Percentiles rank a stretch among this genome's conserved stretches.
Conservation (phyloP, 92 coral and sea anemone species). For the Epizoanthus illoricatus region DNA sequence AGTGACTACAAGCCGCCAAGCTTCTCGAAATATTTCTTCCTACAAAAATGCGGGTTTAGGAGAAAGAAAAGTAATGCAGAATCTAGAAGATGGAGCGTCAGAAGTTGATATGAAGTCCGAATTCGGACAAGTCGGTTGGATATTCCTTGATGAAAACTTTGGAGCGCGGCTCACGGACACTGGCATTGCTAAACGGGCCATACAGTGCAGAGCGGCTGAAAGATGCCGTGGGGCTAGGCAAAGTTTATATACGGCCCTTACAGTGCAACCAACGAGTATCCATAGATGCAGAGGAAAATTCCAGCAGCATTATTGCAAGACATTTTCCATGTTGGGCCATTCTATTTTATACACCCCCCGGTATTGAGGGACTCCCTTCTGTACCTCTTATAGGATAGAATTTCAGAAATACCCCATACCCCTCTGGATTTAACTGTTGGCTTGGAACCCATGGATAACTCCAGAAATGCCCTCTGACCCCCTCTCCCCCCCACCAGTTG, state of each 20-base stretch:
- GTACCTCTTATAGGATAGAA: too few species aligned
- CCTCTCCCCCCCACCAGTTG: too few species aligned
- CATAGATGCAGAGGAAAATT: too few species aligned
- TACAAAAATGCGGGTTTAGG: slow-evolving; percentile 49
- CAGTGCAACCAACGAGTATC: background rate
- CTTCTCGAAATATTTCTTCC: slow-evolving; percentile 30
- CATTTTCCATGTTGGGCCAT: too few species aligned
- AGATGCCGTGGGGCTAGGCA: slow-evolving; percentile 50
- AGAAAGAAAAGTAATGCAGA: slow-evolving; percentile 37
- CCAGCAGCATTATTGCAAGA: too few species aligned
- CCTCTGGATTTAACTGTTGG: too few species aligned
- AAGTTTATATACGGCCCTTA: slow-evolving; percentile 52
- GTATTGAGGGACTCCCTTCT: too few species aligned
- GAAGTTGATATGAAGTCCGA: slow-evolving; percentile 52
- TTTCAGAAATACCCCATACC: too few species aligned
- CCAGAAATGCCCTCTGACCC: too few species aligned
- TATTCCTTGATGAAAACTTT: slow-evolving; percentile 46
- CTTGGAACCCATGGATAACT: too few species aligned
- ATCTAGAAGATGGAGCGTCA: slow-evolving; percentile 44
- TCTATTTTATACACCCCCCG: too few species aligned
- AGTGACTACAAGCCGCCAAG: slow-evolving; percentile 41
- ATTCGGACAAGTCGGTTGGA: slow-evolving; percentile 48
- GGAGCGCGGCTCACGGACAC: slow-evolving; percentile 50
- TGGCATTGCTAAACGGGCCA: slow-evolving; percentile 54
- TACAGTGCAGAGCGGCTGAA: slow-evolving; percentile 49